These are phyloP conservation scores for Lytechinus variegatus DNA, from an alignment of 35 echinoderm and acorn worm species.

Conservation along the genomic window DNA sequence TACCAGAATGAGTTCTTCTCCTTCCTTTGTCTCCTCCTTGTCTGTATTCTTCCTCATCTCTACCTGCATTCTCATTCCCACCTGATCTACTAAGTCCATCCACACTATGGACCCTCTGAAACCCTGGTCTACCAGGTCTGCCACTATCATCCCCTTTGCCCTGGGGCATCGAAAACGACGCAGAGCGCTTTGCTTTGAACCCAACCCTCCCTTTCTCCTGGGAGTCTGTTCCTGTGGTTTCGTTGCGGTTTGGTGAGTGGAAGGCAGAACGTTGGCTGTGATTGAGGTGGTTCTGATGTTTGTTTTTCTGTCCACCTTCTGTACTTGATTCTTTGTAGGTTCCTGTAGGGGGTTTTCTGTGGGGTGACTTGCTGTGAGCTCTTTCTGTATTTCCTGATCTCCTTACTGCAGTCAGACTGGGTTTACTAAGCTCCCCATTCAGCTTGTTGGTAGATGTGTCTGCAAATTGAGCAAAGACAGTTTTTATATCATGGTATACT, in stretches of 20 bases:
- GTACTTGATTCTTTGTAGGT: neutral
- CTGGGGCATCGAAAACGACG: constrained; percentile 29
- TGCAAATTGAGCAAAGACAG: neutral
- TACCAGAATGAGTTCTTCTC: constrained; percentile 24
- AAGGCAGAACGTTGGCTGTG: constrained; percentile 33
- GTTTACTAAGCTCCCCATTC: neutral
- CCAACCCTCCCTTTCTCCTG: neutral
- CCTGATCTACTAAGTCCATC: neutral
- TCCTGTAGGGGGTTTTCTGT: neutral
- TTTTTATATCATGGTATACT: no score
- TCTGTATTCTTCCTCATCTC: constrained; percentile 8
- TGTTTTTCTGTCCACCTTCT: constrained; percentile 3
- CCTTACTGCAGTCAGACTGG: neutral
- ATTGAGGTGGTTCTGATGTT: constrained; percentile 17
- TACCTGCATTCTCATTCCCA: neutral
- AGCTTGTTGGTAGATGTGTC: neutral
- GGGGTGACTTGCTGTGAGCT: constrained; percentile 29
- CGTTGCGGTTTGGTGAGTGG: constrained; percentile 31
- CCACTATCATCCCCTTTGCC: constrained; percentile 23
- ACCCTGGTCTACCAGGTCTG: neutral
- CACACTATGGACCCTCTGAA: constrained; percentile 31
- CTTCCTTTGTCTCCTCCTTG: constrained; percentile 4
- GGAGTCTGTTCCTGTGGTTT: neutral
- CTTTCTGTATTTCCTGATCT: neutral
- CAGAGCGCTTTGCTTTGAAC: neutral